Base-by-base conservation (phyloP, 1,140 invertebrate genomes). In the Brachionus rotundiformis region DNA sequence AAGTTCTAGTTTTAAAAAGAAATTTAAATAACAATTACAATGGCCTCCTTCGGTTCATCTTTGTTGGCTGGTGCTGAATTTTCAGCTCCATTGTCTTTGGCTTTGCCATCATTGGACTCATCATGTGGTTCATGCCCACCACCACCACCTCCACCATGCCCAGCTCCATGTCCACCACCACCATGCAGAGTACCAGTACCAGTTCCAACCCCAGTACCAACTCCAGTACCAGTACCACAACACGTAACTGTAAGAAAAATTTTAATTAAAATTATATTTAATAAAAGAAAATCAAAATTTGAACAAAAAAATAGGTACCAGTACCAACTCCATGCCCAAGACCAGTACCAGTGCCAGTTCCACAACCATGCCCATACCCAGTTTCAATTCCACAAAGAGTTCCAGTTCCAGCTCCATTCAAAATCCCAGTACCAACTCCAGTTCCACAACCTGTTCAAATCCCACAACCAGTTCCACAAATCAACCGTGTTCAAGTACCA, bases 41-140 rank as follows among this genome's bases (percentile, higher is more conserved):
- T 71, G 33, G 29, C 27, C 29, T 71, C 65, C 11, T 71, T 71
- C 19, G 65, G 65, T 36, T 71, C 65, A 71, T n/a, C 65, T 16
- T 63, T 31, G 13, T 63, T 63, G 4, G 13, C 65, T 71, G 33
- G 29, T 39, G 65, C 65, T 71, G 29, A 31, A 71, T 71, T 71
- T 36, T 31, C 29, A 23, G 65, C 65, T 36, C 29, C 65, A 29
- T 63, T 63, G 6, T 16, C 10, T 63, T 63, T 13, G 27, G n/a
- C n/a, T n/a, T n/a, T n/a, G n/a, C 19, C 59, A 25, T 27, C 59
- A 63, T 27, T 19, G 6, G n/a, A n/a, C n/a, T n/a, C n/a, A n/a
- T n/a, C n/a, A n/a, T n/a, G n/a, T n/a, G n/a, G n/a, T n/a, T n/a
- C n/a, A n/a, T n/a, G n/a, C n/a, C n/a, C n/a, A n/a, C n/a, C 10